A percentile compares a stretch with the other conserved stretches of the same genome.
Evolutionary conservation across 2,113 vertebrate species (phyloP).

Genomic region (Percopsis transmontana): DNA sequence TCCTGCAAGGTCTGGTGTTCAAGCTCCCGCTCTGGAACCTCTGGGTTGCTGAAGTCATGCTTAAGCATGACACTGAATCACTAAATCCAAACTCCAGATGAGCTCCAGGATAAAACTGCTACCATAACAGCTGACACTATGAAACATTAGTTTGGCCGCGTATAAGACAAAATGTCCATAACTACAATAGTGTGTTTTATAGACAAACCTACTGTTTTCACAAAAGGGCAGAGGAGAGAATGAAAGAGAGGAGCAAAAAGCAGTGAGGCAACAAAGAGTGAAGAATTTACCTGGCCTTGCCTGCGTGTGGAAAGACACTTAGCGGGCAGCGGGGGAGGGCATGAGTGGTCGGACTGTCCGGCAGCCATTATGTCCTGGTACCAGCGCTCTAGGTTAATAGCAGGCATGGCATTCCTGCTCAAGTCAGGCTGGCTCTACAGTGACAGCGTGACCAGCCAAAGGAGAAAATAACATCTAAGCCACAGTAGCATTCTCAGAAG

Average conservation of each 20-base stretch:
- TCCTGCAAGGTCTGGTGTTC: neutral
- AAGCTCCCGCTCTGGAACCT: neutral
- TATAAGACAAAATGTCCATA: neutral
- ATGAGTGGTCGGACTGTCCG: conserved; percentile 75
- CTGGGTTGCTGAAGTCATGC: too few relatives aligned
- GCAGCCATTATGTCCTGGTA: conserved; percentile 85
- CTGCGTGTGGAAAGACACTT: conserved; percentile 86
- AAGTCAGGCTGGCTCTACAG: conserved; percentile 80
- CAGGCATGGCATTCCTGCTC: conserved; percentile 72
- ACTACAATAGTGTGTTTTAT: neutral
- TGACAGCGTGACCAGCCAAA: conserved; percentile 53
- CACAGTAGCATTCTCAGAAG: conserved; percentile 45
- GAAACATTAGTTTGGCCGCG: too few relatives aligned
- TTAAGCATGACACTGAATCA: too few relatives aligned
- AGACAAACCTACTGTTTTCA: neutral
- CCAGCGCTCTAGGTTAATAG: conserved; percentile 84
- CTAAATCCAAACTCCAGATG: too few relatives aligned
- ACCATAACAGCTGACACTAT: too few relatives aligned
- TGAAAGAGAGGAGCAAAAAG: neutral
- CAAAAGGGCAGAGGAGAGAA: neutral
- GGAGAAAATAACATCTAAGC: conserved; percentile 35
- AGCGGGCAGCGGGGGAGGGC: conserved; percentile 90
- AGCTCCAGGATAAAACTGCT: too few relatives aligned
- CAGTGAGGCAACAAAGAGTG: conserved; percentile 8
- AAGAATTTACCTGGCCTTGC: conserved; percentile 85